phyloP scores from a whole-genome alignment of 2,888 invertebrate species.

The Hypolimnas misippus region DNA sequence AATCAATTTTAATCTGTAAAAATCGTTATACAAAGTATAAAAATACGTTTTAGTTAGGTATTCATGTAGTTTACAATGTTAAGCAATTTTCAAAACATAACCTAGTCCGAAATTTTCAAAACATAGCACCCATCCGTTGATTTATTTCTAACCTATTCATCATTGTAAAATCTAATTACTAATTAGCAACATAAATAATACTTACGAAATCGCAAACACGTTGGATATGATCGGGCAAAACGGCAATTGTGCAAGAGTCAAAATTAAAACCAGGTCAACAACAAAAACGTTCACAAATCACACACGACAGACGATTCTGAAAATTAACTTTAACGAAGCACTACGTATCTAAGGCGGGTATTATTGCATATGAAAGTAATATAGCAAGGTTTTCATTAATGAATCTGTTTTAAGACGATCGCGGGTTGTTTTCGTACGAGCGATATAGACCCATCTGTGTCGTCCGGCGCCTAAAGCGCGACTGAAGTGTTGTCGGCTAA shows the following conservation, averaged over 20 bases:
- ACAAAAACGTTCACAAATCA: slow-evolving; percentile 49
- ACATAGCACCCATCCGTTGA: too few species aligned
- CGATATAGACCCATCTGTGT: slow-evolving; percentile 30
- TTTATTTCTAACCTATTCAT: too few species aligned
- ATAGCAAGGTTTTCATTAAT: slow-evolving; percentile 64
- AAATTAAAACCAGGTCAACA: slow-evolving; percentile 73
- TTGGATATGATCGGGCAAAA: slow-evolving; percentile 41
- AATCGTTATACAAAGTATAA: too few species aligned
- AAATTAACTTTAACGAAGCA: slow-evolving; percentile 39
- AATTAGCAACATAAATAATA: slow-evolving; percentile 35
- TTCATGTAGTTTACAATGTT: too few species aligned
- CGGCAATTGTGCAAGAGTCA: slow-evolving; percentile 69
- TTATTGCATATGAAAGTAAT: slow-evolving; percentile 51
- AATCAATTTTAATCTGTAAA: too few species aligned
- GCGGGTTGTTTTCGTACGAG: slow-evolving; percentile 48
- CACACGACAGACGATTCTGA: slow-evolving; percentile 41
- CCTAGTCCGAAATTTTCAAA: too few species aligned
- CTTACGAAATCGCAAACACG: slow-evolving; percentile 54
- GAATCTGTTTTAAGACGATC: slow-evolving; percentile 55
- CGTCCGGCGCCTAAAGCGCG: slow-evolving; percentile 64
- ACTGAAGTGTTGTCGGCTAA: slow-evolving; percentile 50
- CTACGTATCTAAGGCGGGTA: slow-evolving; percentile 49
- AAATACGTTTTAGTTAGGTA: too few species aligned
- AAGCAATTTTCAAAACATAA: too few species aligned
- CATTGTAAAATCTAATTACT: background rate